Evolutionary conservation across 2,113 vertebrate genomes (phyloP), one percentile per base, ranked within the genome.

Genomic region (Madoqua kirkii): DNA sequence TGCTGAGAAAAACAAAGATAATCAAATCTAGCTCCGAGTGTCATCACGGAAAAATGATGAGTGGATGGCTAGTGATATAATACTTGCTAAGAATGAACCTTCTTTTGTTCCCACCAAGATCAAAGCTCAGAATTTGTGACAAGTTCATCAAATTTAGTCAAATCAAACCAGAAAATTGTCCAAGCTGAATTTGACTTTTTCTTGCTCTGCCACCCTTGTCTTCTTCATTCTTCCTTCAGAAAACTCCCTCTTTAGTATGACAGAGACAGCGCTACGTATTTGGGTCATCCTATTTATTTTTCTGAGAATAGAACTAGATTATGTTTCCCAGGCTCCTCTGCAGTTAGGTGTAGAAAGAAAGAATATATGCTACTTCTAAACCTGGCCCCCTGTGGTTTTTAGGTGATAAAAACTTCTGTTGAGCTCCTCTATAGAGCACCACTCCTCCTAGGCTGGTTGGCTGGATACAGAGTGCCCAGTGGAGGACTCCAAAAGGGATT

Each of bases 91-190:
- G 79, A 92, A 95, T 54, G 40, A 15, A 85, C 5, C 2, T 15
- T 94, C 33, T 94, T 95, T 93, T 87, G 33, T 95, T 88, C 45
- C 43, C 16, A 89, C 3, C 55, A 90, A 87, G 40, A 88, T 40
- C 15, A 82, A 87, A 76, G 40, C 16, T 92, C 67, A 78, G 67
- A 86, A 45, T 93, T 60, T 89, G 29, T 82, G 79, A 54, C 81
- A 97, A 76, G 36, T 83, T 92, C 60, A 92, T 79, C 62, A 87
- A 62, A 87, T 97, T 54, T 89, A 92, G 67, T 95, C 55, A 94
- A 87, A 95, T 78, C 16, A 96, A 94, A 71, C 25, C n/a, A 78
- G 71, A 92, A 89, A 89, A 95, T 27, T 60, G 21, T 60, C 14
- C 21, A 59, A 92, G 62, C 31, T 64, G 89, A 86, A 62, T 29